Base-by-base conservation (phyloP, 2,888 invertebrate species). In the Dorcus hopei region DNA sequence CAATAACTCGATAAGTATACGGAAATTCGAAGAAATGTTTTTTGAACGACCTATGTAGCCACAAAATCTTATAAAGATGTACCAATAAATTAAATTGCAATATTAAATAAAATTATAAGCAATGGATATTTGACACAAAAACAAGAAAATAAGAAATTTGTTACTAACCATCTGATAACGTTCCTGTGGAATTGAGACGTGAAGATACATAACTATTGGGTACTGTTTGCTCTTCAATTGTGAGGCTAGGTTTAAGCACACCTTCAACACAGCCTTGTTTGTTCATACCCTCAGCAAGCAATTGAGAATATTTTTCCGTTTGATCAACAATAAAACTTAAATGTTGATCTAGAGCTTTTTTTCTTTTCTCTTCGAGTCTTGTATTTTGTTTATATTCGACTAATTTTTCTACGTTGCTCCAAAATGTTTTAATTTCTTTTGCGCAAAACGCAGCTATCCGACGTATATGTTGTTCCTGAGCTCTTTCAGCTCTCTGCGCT, bases 281-380 rank as follows among this genome's bases (percentile, higher is more conserved):
- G 70, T 88, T 89, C 83, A 94, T 88, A 65, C 91, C 91, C 78
- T 94, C 93, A 3, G 94, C 93, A 59, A 95, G 80, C 80, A 92
- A 88, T 33, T 91, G 90, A 39, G 96, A 96, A 82, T 96, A 97
- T 75, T 95, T 95, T 79, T 99, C 98, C 0, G 98, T 97, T 80
- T 96, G 95, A 79, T 97, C 97, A 59, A 99, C 97, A 74, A 99
- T 96, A 77, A 97, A 97, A 78, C 94, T 94, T 61, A 99, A 84
- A 80, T 98, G 98, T 74, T 96, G 91, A 82, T 98, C 97, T 58
- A 98, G 82, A 0, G 96, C 97, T 74, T 92, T 90, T 77, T 97
- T 95, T 61, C 96, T 86, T 76, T 96, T 95, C 71, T 95, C 95
- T 78, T 98, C 97, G 59, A 97, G 82, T 67, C 94, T 88, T 26